Evolutionary conservation across 2,113 vertebrate species (phyloP), one percentile per base, ranked within the genome.

Genomic region (Cairina moschata): DNA sequence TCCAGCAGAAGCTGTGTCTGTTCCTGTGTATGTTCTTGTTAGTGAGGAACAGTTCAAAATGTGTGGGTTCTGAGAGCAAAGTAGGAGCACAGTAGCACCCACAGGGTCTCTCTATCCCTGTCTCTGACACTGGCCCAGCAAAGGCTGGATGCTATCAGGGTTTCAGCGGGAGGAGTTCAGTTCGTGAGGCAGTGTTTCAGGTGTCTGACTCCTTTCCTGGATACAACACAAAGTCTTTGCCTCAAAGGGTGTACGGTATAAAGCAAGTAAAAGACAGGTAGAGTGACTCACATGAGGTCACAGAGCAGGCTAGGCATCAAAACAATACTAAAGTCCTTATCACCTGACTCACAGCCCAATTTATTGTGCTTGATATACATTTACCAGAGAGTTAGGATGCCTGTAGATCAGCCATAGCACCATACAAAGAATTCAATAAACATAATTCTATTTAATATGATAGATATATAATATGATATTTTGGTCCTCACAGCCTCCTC

Each of bases 51-150:
- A 38, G 32, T 31, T 55, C 6, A 34, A 75, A 7, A 40, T 16
- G 3, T 1, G 1, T 42, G 16, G 16, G 2, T 2, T 76, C 9
- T 52, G 50, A 73, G 32, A 80, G 38, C 26, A 42, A 20, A 66
- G 34, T 13, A 94, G 63, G 44, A 83, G 2, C 72, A 73, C 5
- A 38, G 36, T n/a, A 77, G 6, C 31, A 48, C 17, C 14, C 13
- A 6, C 44, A 84, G 14, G 32, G 21, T 29, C 26, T 74, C 12
- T 86, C 25, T 4, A 7, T 14, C 32, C 29, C 12, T 71, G 8
- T 74, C 52, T 55, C 78, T 79, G 38, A 59, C 23, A 6, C 5
- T 4, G 6, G 8, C 0, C n/a, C 4, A 2, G 66, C 0, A 2
- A 75, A 63, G 34, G 4, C 48, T 78, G 6, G 26, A 25, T 44